Percentiles rank a stretch among this genome's conserved stretches.
Conservation (phyloP, 2,888 invertebrate genomes). For the Mechanitis mazaeus region DNA sequence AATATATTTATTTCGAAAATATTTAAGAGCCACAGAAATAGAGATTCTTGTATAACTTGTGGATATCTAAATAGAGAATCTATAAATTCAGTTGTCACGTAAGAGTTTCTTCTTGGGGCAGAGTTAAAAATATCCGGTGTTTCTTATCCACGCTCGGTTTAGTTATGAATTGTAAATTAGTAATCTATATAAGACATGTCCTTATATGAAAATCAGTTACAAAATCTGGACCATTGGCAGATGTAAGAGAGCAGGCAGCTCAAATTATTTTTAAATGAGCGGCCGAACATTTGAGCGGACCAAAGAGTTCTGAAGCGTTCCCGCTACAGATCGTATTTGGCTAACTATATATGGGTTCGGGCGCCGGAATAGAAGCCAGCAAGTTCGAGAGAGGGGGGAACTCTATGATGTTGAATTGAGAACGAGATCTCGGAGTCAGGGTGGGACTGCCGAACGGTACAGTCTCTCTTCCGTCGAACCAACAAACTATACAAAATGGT, state of each 20-base stretch:
- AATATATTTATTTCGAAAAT: no score
- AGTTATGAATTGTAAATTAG: not conserved
- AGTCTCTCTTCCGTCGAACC: conserved; percentile 72
- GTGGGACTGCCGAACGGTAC: conserved; percentile 72
- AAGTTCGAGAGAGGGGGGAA: conserved; percentile 40
- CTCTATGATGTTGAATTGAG: conserved; percentile 51
- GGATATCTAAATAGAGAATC: no score
- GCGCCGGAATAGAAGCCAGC: conserved; percentile 32
- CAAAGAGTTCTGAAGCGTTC: conserved; percentile 52
- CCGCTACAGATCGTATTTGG: conserved; percentile 51
- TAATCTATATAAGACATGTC: conserved; percentile 1
- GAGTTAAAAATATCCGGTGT: no score
- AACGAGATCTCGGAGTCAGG: conserved; percentile 67
- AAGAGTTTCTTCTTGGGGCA: no score
- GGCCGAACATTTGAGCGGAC: conserved; percentile 46
- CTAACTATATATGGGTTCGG: conserved; percentile 74
- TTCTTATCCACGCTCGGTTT: not conserved
- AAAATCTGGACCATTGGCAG: conserved; percentile 12
- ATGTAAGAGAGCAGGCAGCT: conserved; percentile 42
- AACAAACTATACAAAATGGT: conserved; percentile 70
- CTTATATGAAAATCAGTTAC: not conserved
- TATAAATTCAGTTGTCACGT: no score
- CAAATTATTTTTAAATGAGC: conserved; percentile 58
- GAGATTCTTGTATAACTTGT: no score
- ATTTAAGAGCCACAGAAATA: no score